phyloP scores from a whole-genome alignment of 92 coral and sea anemone species.

The Parazoanthus atlanticus region DNA sequence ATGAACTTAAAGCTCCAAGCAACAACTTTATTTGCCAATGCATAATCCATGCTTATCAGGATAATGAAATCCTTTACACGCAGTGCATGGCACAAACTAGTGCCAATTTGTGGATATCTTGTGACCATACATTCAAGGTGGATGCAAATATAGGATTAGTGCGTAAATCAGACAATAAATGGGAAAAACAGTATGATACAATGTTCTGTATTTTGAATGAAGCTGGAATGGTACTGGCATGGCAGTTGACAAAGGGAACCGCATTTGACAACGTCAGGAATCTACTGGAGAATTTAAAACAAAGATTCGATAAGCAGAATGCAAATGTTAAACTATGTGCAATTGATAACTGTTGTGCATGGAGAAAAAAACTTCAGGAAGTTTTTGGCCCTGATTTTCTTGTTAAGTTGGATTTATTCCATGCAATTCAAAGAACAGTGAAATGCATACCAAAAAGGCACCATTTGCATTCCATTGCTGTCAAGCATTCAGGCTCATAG shows the following conservation, averaged over 20 bases:
- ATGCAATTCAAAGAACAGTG: constrained; percentile 45
- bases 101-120: constrained; percentile 24
- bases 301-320: constrained; percentile 34
- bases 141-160: constrained; percentile 28
- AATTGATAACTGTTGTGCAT: constrained; percentile 53
- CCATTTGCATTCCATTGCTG: constrained; percentile 29
- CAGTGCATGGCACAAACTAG: constrained; percentile 25
- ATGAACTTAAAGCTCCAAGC: too few relatives aligned
- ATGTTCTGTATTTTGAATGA: constrained; percentile 66
- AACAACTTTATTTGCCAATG: too few relatives aligned
- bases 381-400: constrained; percentile 44
- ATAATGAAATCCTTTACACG: constrained; percentile 31
- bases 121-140: constrained; percentile 1
- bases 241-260: constrained; percentile 58
- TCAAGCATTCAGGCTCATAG: constrained; percentile 28
- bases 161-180: background rate
- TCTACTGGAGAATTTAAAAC: constrained; percentile 37
- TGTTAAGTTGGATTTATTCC: constrained; percentile 50
- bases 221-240: constrained; percentile 50
- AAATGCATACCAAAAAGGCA: constrained; percentile 42
- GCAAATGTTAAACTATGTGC: constrained; percentile 5
- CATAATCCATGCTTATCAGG: background rate
- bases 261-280: constrained; percentile 15
- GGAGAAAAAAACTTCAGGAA: constrained; percentile 47
- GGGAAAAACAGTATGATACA: constrained; percentile 59